Evolutionary conservation across 2,113 vertebrate species (phyloP), one percentile per base, ranked within the genome.

Genomic region (Anhinga rufa): DNA sequence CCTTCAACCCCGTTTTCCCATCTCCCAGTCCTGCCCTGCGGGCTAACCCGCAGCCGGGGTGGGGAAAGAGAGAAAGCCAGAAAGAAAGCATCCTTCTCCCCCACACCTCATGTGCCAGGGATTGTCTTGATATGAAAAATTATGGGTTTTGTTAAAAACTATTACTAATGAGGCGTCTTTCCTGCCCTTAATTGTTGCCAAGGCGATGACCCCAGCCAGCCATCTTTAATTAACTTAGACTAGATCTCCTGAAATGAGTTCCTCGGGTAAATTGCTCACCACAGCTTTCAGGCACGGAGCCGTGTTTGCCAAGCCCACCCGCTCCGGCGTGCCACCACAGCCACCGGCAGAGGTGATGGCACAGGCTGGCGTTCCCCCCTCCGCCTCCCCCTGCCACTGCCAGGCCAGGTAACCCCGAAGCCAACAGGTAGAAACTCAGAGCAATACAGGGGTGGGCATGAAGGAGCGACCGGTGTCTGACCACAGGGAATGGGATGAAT

Each of bases 191-290:
- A 98, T 98, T 98, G 98, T 98, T 98, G 82, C 98, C 98, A 98
- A 98, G 98, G 98, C 97, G 82, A 98, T 98, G 98, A 98, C 98
- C 98, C 97, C 97, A 97, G 80, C 96, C 94, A 97, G 97, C 97
- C 98, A 98, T 98, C 97, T 98, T 98, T 98, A 98, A 98, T 98
- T 98, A 98, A 98, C 98, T 98, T 94, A 74, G 93, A 97, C 97
- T 97, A 96, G 92, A 97, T 97, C 97, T 97, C 96, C 87, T 94
- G 97, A 97, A 98, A 98, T 97, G 97, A 98, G 94, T 97, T 98
- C 97, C 98, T 97, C 75, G 95, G 95, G 96, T 94, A 98, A 98
- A 98, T 98, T 98, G 97, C 95, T 97, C 81, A 62, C 94, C 94
- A 83, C 52, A 58, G 95, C 93, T 95, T 95, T 96, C 97, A 97